Evolutionary conservation across 2,113 vertebrate species (phyloP), one percentile per base, ranked within the genome.

Genomic region (Alectura lathami): DNA sequence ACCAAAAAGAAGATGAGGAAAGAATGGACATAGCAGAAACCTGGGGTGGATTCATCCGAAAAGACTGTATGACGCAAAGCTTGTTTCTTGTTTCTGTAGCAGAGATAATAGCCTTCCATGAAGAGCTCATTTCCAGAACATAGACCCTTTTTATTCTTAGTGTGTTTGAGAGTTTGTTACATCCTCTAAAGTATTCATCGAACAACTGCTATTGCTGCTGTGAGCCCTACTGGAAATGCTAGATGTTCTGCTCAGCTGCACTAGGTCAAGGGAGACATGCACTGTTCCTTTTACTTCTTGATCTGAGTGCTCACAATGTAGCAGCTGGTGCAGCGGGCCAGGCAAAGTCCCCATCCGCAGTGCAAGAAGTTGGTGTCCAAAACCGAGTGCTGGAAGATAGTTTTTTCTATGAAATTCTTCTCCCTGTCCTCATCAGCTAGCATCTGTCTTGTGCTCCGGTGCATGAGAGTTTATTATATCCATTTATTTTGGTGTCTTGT

Each of bases 401-500:
- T 20, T 87, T 83, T 87, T 83, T 10, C 17, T 42, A 48, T 2
- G 20, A 83, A 95, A 91, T 20, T 23, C 66, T 75, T 72, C 56
- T 70, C 77, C 51, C 48, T 29, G 8, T 36, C 77, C 73, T 78
- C 83, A 62, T 73, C 84, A 87, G 45, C 81, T 74, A 91, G 72
- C 40, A 88, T 70, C 83, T 78, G 63, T 24, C 72, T 80, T 43
- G 68, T 60, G 72, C 54, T 90, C 47, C 64, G 57, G 6, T 17
- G 72, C 82, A 72, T 6, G 9, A 89, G 64, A 91, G 53, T 45
- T 94, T 95, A 96, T 95, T 95, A 78, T 60, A 86, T 3, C 73
- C 68, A 75, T 88, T 95, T 74, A 83, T 92, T 94, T 63, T 54
- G 73, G 80, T 83, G 77, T 78, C 85, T 51, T 86, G 72, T 78